Base-by-base conservation (phyloP, 2,888 invertebrate genomes). In the Cancer borealis region DNA sequence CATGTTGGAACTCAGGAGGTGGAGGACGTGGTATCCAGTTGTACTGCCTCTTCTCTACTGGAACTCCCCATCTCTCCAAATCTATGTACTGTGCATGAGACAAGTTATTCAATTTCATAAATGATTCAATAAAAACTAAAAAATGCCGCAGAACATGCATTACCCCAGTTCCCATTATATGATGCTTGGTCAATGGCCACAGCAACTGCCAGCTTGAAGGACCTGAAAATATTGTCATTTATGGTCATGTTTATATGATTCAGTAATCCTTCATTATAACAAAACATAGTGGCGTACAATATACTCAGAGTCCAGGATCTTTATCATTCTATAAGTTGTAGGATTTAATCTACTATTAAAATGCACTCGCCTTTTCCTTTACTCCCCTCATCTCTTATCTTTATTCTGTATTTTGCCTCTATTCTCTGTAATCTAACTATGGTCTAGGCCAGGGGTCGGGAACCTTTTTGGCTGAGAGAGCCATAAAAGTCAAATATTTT, bases 11-110 rank as follows among this genome's bases (percentile, higher is more conserved):
- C 97, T 98, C 98, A 0, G 98, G 98, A 94, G 99, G 98, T 95
- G 98, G 98, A 94, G 98, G 98, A 96, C 98, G 98, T 96, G 98
- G 98, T 96, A 98, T 98, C 98, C 99, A 99, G 97, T 98, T 99
- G 97, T 99, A 99, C 97, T 98, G 98, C 96, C 99, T 97, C 97
- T 98, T 98, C 96, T 98, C 98, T 91, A 98, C 97, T 12, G 99
- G 99, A 96, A 99, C 97, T 96, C 98, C 98, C 97, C 98, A 98
- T 96, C 96, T 95, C 94, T 96, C 96, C 95, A 96, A 96, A 93
- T 96, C 96, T 91, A 96, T 96, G 96, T 96, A 96, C 95, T 96
- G 96, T 90, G 88, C 92, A 87, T 93, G 92, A 95, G 94, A 95
- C 88, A 95, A 95, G 90, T 93, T 95, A 95, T 88, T 91, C 93